Percentiles rank a stretch among this genome's conserved stretches.
Conservation (phyloP, 2,888 invertebrate species). For the Polydrusus tereticollis region DNA sequence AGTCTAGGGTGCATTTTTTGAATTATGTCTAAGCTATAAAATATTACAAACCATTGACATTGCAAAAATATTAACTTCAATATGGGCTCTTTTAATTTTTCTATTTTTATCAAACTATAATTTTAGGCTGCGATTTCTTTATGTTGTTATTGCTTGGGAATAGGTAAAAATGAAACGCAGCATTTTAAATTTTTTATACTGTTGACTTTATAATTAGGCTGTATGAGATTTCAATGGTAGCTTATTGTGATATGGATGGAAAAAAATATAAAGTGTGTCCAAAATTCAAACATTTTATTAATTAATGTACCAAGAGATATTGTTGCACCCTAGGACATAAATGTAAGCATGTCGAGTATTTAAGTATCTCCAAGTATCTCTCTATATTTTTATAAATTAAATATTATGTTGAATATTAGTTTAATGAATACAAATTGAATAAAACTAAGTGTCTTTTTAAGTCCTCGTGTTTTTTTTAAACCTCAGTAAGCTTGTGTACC, state of each 20-base stretch:
- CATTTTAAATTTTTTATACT: too few relatives aligned
- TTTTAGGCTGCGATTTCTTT: too few relatives aligned
- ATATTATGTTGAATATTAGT: conserved; percentile 38
- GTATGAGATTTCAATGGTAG: too few relatives aligned
- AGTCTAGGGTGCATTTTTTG: conserved; percentile 9
- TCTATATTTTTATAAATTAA: conserved; percentile 44
- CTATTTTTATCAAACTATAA: too few relatives aligned
- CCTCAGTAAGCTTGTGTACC: too few relatives aligned
- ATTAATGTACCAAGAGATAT: background rate
- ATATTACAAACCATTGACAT: background rate
- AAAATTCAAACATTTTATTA: background rate
- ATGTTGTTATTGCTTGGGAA: too few relatives aligned
- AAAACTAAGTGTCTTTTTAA: conserved; percentile 46
- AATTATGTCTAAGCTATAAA: background rate
- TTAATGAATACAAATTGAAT: conserved; percentile 37
- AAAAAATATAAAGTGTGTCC: too few relatives aligned
- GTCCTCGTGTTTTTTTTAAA: conserved; percentile 13
- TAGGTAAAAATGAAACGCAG: too few relatives aligned
- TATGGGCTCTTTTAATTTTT: background rate
- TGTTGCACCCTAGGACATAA: conserved; percentile 25
- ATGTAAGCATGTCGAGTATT: conserved; percentile 13
- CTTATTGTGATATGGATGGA: too few relatives aligned
- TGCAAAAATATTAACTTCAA: too few relatives aligned
- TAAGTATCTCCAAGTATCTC: conserved; percentile 19
- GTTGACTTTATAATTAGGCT: too few relatives aligned